phyloP scores from a whole-genome alignment of 2,113 vertebrate species.

The Channa maculata region DNA sequence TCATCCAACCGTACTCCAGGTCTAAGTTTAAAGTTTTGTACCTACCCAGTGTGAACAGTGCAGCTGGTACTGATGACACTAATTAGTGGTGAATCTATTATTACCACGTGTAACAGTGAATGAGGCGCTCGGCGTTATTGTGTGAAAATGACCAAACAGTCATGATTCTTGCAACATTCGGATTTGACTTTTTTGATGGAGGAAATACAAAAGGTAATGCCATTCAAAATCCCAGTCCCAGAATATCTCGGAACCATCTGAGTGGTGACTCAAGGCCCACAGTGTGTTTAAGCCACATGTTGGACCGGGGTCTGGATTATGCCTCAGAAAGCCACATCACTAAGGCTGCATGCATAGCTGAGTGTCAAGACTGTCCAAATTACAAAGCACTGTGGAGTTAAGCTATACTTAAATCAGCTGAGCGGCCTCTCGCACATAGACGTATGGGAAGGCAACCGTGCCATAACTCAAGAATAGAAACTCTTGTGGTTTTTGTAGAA shows the following conservation, averaged over 20 bases:
- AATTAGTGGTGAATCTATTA: no score
- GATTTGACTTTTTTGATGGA: background rate
- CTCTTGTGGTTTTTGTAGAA: constrained; percentile 30
- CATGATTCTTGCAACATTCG: no score
- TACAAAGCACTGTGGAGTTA: constrained; percentile 56
- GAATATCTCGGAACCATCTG: constrained; percentile 19
- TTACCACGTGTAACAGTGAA: no score
- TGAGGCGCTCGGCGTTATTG: no score
- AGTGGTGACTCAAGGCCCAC: background rate
- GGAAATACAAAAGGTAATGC: no score
- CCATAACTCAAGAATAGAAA: constrained; percentile 59
- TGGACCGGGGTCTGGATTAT: constrained; percentile 32
- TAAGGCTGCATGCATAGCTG: constrained; percentile 60
- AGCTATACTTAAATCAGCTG: constrained; percentile 70
- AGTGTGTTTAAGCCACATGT: constrained; percentile 1
- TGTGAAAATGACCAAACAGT: no score
- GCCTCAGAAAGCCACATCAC: constrained; percentile 43
- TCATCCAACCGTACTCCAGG: no score
- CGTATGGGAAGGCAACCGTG: constrained; percentile 51
- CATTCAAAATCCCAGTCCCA: background rate
- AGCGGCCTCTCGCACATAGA: constrained; percentile 45
- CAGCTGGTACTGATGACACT: no score
- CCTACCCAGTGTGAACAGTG: no score
- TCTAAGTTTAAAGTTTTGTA: no score
- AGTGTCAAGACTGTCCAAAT: constrained; percentile 69